These are phyloP conservation scores for Epirrhoe tristata DNA, from an alignment of 2,888 invertebrate species.

Conservation along the genomic window DNA sequence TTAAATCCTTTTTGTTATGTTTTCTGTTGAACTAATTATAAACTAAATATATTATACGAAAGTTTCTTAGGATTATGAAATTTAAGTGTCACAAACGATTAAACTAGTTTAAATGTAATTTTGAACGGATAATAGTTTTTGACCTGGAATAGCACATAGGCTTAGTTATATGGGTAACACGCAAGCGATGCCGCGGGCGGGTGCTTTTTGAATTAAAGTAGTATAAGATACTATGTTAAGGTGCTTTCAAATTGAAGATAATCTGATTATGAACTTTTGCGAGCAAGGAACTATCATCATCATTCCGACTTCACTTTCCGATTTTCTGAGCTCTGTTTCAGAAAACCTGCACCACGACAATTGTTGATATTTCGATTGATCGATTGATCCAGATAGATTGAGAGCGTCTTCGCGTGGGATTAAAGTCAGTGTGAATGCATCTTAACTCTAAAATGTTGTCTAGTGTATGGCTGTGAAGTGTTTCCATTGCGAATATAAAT, in stretches of 20 bases:
- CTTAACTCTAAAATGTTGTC: conserved; percentile 28
- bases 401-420: background rate
- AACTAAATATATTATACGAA: background rate
- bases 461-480: conserved; percentile 55
- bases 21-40: conserved; percentile 19
- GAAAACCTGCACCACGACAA: too few relatives aligned
- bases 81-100: conserved; percentile 3
- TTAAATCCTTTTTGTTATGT: conserved; percentile 29
- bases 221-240: conserved; percentile 35
- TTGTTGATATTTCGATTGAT: too few relatives aligned
- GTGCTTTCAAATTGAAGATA: background rate
- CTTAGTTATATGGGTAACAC: background rate
- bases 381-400: too few relatives aligned
- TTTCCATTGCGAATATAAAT: conserved; percentile 48
- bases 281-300: background rate
- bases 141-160: conserved; percentile 1
- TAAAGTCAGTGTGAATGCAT: background rate
- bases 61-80: background rate
- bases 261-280: background rate
- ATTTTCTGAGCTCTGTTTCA: too few relatives aligned
- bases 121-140: conserved; percentile 1
- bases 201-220: conserved; percentile 19
- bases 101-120: conserved; percentile 5
- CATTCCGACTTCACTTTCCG: too few relatives aligned
- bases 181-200: conserved; percentile 1